Base-by-base conservation (phyloP, 2,888 invertebrate genomes). In the Lycia hirtaria region DNA sequence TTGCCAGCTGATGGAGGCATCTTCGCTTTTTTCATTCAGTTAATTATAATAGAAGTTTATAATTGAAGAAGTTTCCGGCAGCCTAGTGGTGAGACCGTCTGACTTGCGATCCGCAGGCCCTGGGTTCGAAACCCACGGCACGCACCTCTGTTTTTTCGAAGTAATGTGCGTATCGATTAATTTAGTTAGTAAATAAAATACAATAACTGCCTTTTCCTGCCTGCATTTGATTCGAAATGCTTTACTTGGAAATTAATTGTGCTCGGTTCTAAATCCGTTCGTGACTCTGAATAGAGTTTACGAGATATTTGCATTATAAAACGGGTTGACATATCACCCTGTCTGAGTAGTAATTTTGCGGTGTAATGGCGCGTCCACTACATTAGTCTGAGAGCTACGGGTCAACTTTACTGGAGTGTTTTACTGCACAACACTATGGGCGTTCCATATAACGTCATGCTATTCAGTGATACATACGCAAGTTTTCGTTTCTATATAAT, bases 251-350 rank as follows among this genome's bases (percentile, higher is more conserved):
- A 74, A 75, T 75, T 76, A 75, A 77, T 77, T 78, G 75, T 72
- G 67, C 64, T 44, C 35, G 45, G 67, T 68, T 75, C 75, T 76
- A 83, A 79, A 83, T 84, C 74, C 74, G 72, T 67, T 65, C 60
- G 64, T 67, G 71, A 72, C 72, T 67, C 72, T 62, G 71, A 71
- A 72, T 72, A 60, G 77, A 76, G 72, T 88, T 89, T 86, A 87
- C 80, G 83, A 83, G 75, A 73, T 84, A 83, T 86, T 85, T 83
- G 81, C 78, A 82, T 81, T 85, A 85, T 87, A 88, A 87, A 87
- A 78, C 78, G 72, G 64, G 71, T 75, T 83, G 86, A 88, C 84
- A 80, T 82, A 85, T 80, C 71, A 78, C 75, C 74, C 70, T 53
- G 80, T 78, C 78, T 71, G 76, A 75, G 79, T 80, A 76, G 85